Conservation (phyloP, 2,113 vertebrate species). For the Brachyhypopomus occidentalis region DNA sequence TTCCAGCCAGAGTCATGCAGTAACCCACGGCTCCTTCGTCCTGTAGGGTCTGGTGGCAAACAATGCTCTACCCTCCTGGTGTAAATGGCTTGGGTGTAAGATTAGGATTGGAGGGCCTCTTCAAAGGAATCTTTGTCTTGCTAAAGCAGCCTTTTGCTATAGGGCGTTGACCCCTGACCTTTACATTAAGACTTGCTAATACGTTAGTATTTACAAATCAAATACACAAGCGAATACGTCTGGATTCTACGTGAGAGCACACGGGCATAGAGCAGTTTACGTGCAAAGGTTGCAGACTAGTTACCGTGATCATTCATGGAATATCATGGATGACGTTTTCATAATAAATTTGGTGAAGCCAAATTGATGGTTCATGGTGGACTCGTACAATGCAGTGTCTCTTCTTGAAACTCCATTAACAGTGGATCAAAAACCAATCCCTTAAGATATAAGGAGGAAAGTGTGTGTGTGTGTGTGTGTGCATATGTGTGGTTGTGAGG, state of each 20-base stretch:
- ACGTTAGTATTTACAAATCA: constrained; percentile 33
- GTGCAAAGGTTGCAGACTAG: constrained; percentile 5
- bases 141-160: constrained; percentile 41
- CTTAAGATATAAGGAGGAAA: not conserved
- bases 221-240: constrained; percentile 31
- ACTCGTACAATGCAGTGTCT: not conserved
- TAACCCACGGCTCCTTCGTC: constrained; percentile 23
- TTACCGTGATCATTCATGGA: not conserved
- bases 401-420: not conserved
- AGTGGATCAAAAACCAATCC: no score
- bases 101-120: constrained; percentile 49
- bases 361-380: not conserved
- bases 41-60: constrained; percentile 36
- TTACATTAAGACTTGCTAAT: constrained; percentile 48
- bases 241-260: constrained; percentile 7
- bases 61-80: constrained; percentile 42
- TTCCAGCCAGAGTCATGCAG: constrained; percentile 14
- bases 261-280: not conserved
- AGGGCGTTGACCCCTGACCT: constrained; percentile 38
- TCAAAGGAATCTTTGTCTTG: constrained; percentile 50
- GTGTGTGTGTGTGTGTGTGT: no score
- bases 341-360: not conserved
- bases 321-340: not conserved
- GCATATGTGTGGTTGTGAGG: no score
- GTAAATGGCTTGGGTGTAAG: constrained; percentile 48